Base-by-base conservation (phyloP, 2,888 invertebrate genomes). In the Eupithecia inturbata region DNA sequence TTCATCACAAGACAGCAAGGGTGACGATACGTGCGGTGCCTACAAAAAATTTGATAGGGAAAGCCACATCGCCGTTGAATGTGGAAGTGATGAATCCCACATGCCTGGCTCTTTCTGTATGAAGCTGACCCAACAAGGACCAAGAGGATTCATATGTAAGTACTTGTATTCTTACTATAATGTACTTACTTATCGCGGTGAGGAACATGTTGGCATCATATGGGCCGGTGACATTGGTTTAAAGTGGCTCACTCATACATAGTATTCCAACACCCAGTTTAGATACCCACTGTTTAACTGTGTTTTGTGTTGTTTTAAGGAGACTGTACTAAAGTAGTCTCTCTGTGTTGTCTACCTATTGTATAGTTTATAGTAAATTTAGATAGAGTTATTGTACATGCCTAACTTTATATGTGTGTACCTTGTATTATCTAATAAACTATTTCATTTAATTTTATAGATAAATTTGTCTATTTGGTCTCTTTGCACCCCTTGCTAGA, bases 81-180 rank as follows among this genome's bases (percentile, higher is more conserved):
- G 99, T 89, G 98, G 97, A 86, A 98, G 97, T 86, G 98, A 98
- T 86, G 99, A 99, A 89, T 98, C 98, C 60, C 96, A 97, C 80
- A 97, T 98, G 93, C 99, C 99, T 31, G 99, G 99, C 10, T 98
- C 98, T 3, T 99, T 99, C 91, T 99, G 99, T 89, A 98, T 99
- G 95, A 99, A 99, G 94, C 95, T 98, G 33, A 97, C 98, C 1
- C 98, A 98, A 84, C 99, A 99, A 88, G 97, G 99, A 74, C 99
- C 99, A 0, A 96, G 97, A 88, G 98, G 98, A 78, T 98, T 98
- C 87, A 97, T 98, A 85, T 99, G 99, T 99, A 95, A 96, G 98
- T 96, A 53, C 45, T 49, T 45, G 19, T 19, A 19, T 41, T 2
- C 19, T 41, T 41, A 14, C 14, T 6, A 0, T 9, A 36, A 10